Evolutionary conservation across 2,113 vertebrate genomes (phyloP).

Genomic region (Heliornis fulica): DNA sequence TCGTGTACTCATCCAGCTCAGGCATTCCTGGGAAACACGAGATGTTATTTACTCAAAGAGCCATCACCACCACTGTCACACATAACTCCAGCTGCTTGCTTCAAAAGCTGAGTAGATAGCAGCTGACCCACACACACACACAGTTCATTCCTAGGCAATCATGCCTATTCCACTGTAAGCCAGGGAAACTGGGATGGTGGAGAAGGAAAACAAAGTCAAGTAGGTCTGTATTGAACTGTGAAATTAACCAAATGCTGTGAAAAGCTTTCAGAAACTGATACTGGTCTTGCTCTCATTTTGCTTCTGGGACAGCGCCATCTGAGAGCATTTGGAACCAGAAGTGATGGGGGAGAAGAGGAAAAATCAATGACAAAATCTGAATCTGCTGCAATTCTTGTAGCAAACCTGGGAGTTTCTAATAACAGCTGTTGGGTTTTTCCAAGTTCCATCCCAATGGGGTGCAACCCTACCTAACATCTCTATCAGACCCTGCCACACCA

Average conservation of each 20-base stretch:
- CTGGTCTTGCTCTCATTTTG: not conserved
- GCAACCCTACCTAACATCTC: not conserved
- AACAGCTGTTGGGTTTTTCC: not conserved
- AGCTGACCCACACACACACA: fast-evolving
- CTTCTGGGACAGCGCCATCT: not conserved
- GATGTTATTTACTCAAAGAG: not conserved
- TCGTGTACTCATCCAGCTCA: slow-evolving; percentile 85
- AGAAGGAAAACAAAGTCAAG: not conserved
- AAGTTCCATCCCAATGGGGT: not conserved
- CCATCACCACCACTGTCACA: fast-evolving
- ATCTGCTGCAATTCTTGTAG: not conserved
- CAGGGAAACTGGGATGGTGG: not conserved
- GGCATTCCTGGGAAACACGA: slow-evolving; percentile 74
- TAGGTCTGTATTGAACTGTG: not conserved
- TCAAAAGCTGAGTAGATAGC: not conserved
- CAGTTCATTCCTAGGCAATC: not conserved
- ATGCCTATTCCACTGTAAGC: not conserved
- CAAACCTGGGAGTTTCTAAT: not conserved
- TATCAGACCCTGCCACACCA: not conserved
- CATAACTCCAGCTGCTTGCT: not conserved
- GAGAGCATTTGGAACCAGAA: not conserved
- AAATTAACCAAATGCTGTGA: not conserved
- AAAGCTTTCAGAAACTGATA: not conserved
- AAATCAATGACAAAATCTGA: not conserved
- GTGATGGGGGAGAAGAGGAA: not conserved